Evolutionary conservation across 2,797 vertebrate genomes (phyloP).

Genomic region (Galago senegalensis): DNA sequence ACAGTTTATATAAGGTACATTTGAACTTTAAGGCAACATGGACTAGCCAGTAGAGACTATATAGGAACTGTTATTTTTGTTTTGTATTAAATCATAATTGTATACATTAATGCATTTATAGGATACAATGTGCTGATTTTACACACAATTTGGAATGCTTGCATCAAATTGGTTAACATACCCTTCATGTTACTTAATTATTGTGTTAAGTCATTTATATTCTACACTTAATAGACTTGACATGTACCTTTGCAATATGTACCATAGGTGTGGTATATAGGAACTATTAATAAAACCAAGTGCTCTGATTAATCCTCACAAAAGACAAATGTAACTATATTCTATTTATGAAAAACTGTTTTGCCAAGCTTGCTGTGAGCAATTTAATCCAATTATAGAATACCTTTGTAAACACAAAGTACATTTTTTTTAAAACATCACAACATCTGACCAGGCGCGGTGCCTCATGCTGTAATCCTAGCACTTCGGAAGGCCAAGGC

Average conservation of each 20-base stretch:
- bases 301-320: not conserved
- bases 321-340: constrained; percentile 65
- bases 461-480: too few species aligned
- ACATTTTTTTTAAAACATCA: constrained; percentile 18
- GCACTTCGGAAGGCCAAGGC: too few species aligned
- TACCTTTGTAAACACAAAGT: not conserved
- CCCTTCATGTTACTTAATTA: too few species aligned
- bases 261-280: too few species aligned
- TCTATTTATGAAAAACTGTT: constrained; percentile 47
- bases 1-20: constrained; percentile 29
- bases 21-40: constrained; percentile 71
- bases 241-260: too few species aligned
- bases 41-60: not conserved
- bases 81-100: too few species aligned
- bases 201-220: too few species aligned
- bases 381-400: constrained; percentile 31
- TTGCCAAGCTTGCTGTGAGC: not conserved
- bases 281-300: constrained; percentile 59
- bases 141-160: too few species aligned
- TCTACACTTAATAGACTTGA: too few species aligned
- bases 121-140: too few species aligned
- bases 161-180: too few species aligned
- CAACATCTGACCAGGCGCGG: not conserved
- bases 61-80: not conserved
- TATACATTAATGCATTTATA: too few species aligned